A percentile compares a stretch with the other conserved stretches of the same genome.
phyloP scores from a whole-genome alignment of 2,888 invertebrate genomes.

The Perizoma affinitatum region DNA sequence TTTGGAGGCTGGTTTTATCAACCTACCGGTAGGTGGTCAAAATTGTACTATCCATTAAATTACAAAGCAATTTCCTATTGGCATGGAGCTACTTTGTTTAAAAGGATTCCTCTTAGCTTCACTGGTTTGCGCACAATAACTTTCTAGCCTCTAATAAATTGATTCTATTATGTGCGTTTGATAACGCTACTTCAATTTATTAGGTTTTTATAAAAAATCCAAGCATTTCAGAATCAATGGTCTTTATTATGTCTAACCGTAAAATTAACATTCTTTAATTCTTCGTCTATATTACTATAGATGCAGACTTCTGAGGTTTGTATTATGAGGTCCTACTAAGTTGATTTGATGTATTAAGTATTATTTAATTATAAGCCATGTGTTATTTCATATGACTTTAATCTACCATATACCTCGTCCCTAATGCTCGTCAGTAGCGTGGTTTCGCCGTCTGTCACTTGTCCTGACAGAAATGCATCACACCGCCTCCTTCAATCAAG shows the following conservation, averaged over 20 bases:
- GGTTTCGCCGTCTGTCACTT: slow-evolving; percentile 9
- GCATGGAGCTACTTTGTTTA: slow-evolving; percentile 33
- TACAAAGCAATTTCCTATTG: slow-evolving; percentile 53
- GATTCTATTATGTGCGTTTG: slow-evolving; percentile 47
- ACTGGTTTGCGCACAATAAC: slow-evolving; percentile 36
- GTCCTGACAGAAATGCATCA: slow-evolving; percentile 47
- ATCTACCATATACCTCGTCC: neutral
- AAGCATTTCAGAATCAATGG: neutral
- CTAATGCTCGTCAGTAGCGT: slow-evolving; percentile 25
- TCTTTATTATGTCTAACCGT: too few species aligned
- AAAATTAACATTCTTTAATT: too few species aligned
- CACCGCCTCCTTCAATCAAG: slow-evolving; percentile 9
- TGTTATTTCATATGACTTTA: too few species aligned
- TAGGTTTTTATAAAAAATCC: slow-evolving; percentile 4
- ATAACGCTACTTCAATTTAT: neutral
- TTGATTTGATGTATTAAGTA: too few species aligned
- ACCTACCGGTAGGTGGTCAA: neutral
- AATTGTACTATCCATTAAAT: slow-evolving; percentile 36
- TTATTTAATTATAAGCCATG: too few species aligned
- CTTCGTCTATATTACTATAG: too few species aligned
- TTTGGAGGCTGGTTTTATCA: too few species aligned
- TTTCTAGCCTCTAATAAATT: slow-evolving; percentile 48
- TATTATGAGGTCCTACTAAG: too few species aligned
- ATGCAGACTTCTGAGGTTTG: too few species aligned
- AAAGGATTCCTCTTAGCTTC: slow-evolving; percentile 23